Evolutionary conservation across 2,888 invertebrate species (phyloP), one percentile per base, ranked within the genome.

Genomic region (Heliconius hortense): DNA sequence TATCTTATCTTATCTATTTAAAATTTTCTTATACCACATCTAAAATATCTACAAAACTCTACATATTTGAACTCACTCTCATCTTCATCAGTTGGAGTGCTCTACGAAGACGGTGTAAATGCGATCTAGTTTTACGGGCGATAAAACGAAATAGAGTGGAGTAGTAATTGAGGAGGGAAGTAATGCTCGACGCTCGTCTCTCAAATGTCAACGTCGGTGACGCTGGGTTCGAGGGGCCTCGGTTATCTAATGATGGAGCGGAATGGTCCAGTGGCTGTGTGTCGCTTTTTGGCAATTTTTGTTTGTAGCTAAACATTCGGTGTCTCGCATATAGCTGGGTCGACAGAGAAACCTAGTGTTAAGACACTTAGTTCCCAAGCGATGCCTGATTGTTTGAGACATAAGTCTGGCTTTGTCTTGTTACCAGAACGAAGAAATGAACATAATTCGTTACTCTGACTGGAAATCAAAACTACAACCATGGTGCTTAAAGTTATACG

Each of bases 121-220:
- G 74, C 4, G 21, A 74, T 77, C 80, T 78, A 81, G 83, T 81
- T 84, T 84, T 84, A 86, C 83, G 81, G 81, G 73, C 83, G 80
- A 84, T 85, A 84, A 84, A 85, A 84, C 81, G 82, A 83, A 84
- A 85, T 85, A 80, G 85, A 81, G 79, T 83, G 78, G 79, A 78
- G 73, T 80, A 82, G 83, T 84, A 82, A 85, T 84, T 81, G 83
- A 79, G 77, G 64, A 71, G 71, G 74, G 71, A 74, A 73, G 75
- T 70, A 62, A 43, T 31, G 72, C 75, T 64, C 64, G 24, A 63
- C 24, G 63, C 75, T 64, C 64, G 24, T 66, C 64, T 39, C 48
- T 72, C 73, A 66, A 67, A 75, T 56, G 74, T 75, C 74, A 75
- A 64, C 74, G 69, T 70, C 53, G 62, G 39, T 48, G 56, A 64